Base-by-base conservation (phyloP, 2,113 vertebrate species). In the Caranx melampygus region DNA sequence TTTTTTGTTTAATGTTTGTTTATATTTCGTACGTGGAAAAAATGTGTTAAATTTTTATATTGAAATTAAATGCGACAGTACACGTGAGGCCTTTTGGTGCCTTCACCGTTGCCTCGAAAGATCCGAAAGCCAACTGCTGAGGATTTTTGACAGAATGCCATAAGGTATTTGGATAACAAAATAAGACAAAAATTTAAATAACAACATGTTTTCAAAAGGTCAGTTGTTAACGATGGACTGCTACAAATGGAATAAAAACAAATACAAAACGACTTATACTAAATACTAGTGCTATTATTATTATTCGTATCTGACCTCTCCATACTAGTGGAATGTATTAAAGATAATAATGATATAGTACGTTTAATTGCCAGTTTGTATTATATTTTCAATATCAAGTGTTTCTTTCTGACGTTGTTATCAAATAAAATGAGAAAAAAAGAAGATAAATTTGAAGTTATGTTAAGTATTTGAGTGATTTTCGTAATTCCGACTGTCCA, bases 71-170 rank as follows among this genome's bases (percentile, higher is more conserved):
- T 11, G 18, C 6, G 26, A 12, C 52, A 34, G n/a, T 15, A 47
- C 70, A 85, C 40, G 18, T 57, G 71, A 81, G 20, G 4, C 21
- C 6, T 1, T 34, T 10, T 57, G 88, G 26, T 68, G 35, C 86
- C 34, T 91, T 91, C 68, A 81, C 0, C 0, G 60, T 16, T 15
- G 20, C 10, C 2, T 33, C 21, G 0, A 5, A 34, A 66, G 3
- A 1, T 63, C 62, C 1, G 31, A 57, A 76, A 68, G 0, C 6
- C 6, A 20, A 62, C 1, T 1, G 12, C 15, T 1, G 0, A 9
- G 8, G 3, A 12, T 62, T 35, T 11, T 37, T 13, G 26, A 26
- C 26, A 67, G 14, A 14, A 3, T 6, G 40, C 12, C n/a, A n/a
- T 44, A 2, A n/a, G 11, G 26, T 33, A 16, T 33, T 31, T 31